These are phyloP conservation scores for Campoplex capitator DNA, from an alignment of 2,888 invertebrate genomes.

Conservation along the genomic window DNA sequence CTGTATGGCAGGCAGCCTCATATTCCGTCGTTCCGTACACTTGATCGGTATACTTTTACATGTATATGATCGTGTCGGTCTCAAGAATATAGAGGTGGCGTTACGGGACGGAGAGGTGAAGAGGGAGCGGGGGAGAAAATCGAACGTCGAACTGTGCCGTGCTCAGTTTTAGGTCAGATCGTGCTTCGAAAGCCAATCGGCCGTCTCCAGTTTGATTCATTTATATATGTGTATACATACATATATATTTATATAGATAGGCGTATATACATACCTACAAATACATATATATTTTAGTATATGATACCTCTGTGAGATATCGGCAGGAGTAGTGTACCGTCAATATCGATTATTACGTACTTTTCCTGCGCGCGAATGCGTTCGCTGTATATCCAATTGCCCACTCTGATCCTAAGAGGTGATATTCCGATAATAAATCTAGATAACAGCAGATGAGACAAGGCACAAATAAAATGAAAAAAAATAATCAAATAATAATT, in stretches of 20 bases:
- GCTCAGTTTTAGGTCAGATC: slow-evolving; percentile 83
- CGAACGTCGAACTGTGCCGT: slow-evolving; percentile 75
- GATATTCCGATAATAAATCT: slow-evolving; percentile 48
- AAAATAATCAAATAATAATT: background rate
- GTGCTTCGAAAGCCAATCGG: slow-evolving; percentile 83
- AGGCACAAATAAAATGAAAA: slow-evolving; percentile 2
- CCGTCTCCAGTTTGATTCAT: slow-evolving; percentile 73
- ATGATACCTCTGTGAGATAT: slow-evolving; percentile 34
- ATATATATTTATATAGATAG: slow-evolving; percentile 24
- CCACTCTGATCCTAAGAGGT: slow-evolving; percentile 19
- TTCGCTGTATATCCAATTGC: slow-evolving; percentile 39
- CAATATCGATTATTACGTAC: slow-evolving; percentile 68
- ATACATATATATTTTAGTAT: slow-evolving; percentile 34
- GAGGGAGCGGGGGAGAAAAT: slow-evolving; percentile 71
- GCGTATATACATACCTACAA: slow-evolving; percentile 16
- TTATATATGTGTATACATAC: slow-evolving; percentile 53
- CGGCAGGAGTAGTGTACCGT: slow-evolving; percentile 49
- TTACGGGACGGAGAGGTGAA: slow-evolving; percentile 63
- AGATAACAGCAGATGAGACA: background rate
- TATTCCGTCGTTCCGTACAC: slow-evolving; percentile 49
- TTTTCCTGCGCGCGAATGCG: slow-evolving; percentile 55
- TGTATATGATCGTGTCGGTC: slow-evolving; percentile 57
- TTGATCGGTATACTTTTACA: slow-evolving; percentile 33
- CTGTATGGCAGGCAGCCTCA: slow-evolving; percentile 40
- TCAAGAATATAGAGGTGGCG: slow-evolving; percentile 48